A percentile compares a stretch with the other conserved stretches of the same genome.
These are phyloP conservation scores for Lophius americanus DNA, from an alignment of 2,797 vertebrate species.

Conservation along the genomic window DNA sequence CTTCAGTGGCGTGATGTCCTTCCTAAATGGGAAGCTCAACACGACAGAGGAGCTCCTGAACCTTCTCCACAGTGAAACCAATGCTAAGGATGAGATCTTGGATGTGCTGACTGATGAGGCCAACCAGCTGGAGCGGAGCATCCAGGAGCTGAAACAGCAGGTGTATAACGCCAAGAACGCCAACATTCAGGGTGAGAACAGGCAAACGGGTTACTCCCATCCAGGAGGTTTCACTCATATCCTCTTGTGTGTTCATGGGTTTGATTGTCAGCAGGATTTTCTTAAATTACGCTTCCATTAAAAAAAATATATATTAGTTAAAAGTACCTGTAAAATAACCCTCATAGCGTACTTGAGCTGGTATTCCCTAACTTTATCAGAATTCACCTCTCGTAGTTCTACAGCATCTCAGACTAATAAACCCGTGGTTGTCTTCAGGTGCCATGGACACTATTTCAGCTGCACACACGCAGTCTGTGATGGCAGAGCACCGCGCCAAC, in stretches of 20 bases:
- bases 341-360: neutral
- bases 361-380: too few species aligned
- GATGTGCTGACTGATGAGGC: slow-evolving; percentile 80
- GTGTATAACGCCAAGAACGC: slow-evolving; percentile 91
- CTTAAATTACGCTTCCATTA: too few species aligned
- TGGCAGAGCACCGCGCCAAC: slow-evolving; percentile 84
- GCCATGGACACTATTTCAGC: slow-evolving; percentile 89
- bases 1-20: slow-evolving; percentile 86
- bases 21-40: slow-evolving; percentile 84
- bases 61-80: slow-evolving; percentile 72
- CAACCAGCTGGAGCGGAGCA: slow-evolving; percentile 75
- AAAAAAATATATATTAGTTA: too few species aligned
- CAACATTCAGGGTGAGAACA: slow-evolving; percentile 88
- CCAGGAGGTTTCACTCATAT: too few species aligned
- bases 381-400: neutral
- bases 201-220: too few species aligned
- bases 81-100: slow-evolving; percentile 74
- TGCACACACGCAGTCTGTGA: slow-evolving; percentile 85
- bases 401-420: neutral
- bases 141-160: slow-evolving; percentile 85
- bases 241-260: too few species aligned
- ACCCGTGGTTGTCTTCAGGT: slow-evolving; percentile 74
- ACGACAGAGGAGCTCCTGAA: slow-evolving; percentile 79
- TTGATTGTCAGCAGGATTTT: too few species aligned
- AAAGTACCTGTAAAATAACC: too few species aligned